phyloP scores from a whole-genome alignment of 2,888 invertebrate species.

The Cataglyphis albicans region DNA sequence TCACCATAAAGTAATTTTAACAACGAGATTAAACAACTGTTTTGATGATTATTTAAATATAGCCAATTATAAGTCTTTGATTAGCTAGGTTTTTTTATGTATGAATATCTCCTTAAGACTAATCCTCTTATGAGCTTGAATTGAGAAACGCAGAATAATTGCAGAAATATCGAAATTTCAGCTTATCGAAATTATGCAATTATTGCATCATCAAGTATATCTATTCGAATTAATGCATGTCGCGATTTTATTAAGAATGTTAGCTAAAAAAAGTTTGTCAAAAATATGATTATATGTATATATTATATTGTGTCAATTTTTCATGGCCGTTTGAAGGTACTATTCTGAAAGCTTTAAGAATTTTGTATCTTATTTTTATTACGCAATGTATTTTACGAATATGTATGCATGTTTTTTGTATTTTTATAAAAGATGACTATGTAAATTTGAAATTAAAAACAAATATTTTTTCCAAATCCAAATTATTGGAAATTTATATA shows the following conservation, averaged over 20 bases:
- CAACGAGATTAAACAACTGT: slow-evolving; percentile 43
- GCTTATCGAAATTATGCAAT: slow-evolving; percentile 19
- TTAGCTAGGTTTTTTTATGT: slow-evolving; percentile 44
- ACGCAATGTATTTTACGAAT: background rate
- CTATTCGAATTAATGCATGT: slow-evolving; percentile 14
- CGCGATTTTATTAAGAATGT: slow-evolving; percentile 54
- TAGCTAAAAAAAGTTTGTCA: slow-evolving; percentile 62
- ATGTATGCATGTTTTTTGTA: background rate
- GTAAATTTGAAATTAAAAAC: slow-evolving; percentile 1
- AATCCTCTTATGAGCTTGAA: slow-evolving; percentile 59
- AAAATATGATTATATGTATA: slow-evolving; percentile 44
- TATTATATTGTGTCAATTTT: slow-evolving; percentile 34
- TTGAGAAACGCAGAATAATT: slow-evolving; percentile 30
- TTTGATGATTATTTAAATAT: slow-evolving; percentile 57
- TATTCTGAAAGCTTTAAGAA: background rate
- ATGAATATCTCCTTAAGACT: slow-evolving; percentile 56
- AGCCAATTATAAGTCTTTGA: slow-evolving; percentile 53
- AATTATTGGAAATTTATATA: background rate
- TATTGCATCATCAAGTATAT: background rate
- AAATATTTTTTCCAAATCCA: background rate
- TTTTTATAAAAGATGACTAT: background rate
- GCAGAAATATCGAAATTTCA: slow-evolving; percentile 29
- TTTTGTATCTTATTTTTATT: background rate
- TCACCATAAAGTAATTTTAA: slow-evolving; percentile 28
- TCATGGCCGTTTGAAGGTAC: background rate